These are phyloP conservation scores for Campylorhamphus procurvoides DNA, from an alignment of 2,113 vertebrate genomes.

Conservation along the genomic window DNA sequence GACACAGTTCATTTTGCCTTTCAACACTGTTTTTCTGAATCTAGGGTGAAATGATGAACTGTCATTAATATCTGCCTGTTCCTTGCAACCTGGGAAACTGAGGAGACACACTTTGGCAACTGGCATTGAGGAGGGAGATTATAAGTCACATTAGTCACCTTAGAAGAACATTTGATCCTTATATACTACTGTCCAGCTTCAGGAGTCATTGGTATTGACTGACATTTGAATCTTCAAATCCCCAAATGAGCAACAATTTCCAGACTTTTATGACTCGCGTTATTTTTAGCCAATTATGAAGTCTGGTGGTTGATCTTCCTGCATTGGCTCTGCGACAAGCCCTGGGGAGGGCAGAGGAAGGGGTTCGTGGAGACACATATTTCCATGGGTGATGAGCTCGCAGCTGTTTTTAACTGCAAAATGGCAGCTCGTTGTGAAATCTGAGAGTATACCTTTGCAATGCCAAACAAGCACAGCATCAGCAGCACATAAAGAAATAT, in stretches of 20 bases:
- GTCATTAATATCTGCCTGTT: not conserved
- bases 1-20: not conserved
- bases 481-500: constrained; percentile 77
- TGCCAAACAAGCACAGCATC: constrained; percentile 66
- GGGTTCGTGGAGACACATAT: constrained; percentile 47
- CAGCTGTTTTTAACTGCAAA: constrained; percentile 70
- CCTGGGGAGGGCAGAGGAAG: constrained; percentile 27
- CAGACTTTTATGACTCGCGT: constrained; percentile 45
- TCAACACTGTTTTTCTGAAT: constrained; percentile 1
- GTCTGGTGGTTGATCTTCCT: constrained; percentile 63
- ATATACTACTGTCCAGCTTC: not conserved
- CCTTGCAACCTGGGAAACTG: not conserved
- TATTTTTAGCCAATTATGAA: constrained; percentile 75
- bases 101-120: not conserved
- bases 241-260: constrained; percentile 53
- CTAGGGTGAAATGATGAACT: not conserved
- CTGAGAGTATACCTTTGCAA: constrained; percentile 53
- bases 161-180: not conserved
- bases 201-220: constrained; percentile 2
- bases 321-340: constrained; percentile 34
- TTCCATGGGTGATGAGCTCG: constrained; percentile 61
- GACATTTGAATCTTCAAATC: constrained; percentile 25
- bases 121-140: not conserved
- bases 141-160: not conserved
- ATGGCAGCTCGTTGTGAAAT: constrained; percentile 75